Evolutionary conservation across 2,797 vertebrate species (phyloP).

Genomic region (Hypotaenidia okinawae): DNA sequence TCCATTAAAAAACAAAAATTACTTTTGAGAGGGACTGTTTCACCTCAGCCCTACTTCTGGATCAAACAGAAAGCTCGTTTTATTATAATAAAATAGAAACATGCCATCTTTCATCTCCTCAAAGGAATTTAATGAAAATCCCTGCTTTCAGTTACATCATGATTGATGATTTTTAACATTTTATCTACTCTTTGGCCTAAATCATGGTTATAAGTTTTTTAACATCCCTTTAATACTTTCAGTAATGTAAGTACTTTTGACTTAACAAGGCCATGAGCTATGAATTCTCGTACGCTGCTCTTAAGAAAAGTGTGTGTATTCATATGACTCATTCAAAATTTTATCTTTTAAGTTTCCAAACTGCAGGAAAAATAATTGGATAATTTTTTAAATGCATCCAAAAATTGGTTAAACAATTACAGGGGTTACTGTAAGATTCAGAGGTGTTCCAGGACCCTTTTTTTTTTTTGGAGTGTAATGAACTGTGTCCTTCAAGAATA

Average conservation of each 20-base stretch:
- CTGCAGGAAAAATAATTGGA: not conserved
- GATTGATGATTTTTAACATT: constrained; percentile 12
- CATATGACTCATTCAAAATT: not conserved
- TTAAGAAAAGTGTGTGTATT: not conserved
- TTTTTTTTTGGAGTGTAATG: not conserved
- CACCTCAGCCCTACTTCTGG: not conserved
- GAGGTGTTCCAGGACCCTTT: not conserved
- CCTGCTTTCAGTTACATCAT: not conserved
- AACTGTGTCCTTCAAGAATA: not conserved
- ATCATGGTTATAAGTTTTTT: not conserved
- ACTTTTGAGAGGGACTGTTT: not conserved
- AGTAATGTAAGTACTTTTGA: constrained; percentile 40
- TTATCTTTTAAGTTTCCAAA: not conserved
- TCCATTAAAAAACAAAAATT: not conserved
- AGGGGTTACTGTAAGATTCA: not conserved
- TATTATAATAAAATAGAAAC: not conserved
- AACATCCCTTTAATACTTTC: not conserved
- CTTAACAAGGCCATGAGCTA: constrained; percentile 9
- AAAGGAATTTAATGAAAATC: constrained; percentile 3
- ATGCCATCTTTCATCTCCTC: not conserved
- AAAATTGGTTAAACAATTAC: not conserved
- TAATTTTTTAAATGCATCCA: too few relatives aligned
- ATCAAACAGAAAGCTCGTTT: constrained; percentile 8
- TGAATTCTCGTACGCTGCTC: not conserved
- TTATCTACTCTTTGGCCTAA: constrained; percentile 22